A percentile compares a stretch with the other conserved stretches of the same genome.
Conservation (phyloP, 1,140 invertebrate genomes). For the Limonius californicus region DNA sequence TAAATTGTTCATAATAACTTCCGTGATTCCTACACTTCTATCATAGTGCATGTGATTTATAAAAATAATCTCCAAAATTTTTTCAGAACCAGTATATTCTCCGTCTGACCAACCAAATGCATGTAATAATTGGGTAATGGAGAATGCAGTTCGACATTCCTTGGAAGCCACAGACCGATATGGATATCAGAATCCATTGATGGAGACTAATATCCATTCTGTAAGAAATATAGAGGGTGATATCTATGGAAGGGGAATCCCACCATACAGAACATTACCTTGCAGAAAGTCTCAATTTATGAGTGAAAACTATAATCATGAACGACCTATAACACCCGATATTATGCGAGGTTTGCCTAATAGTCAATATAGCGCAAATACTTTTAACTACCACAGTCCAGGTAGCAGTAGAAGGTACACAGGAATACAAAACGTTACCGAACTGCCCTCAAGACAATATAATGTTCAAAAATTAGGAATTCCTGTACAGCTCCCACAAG, state of each 20-base stretch:
- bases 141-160: constrained; percentile 12
- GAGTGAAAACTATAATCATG: constrained; percentile 31
- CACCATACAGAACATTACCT: constrained; percentile 42
- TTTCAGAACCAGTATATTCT: constrained; percentile 43
- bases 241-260: background rate
- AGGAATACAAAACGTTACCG: constrained; percentile 12
- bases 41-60: no score
- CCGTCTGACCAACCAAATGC: constrained; percentile 24
- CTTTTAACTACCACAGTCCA: background rate
- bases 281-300: constrained; percentile 27
- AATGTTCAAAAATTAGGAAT: constrained; percentile 35
- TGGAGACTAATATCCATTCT: background rate
- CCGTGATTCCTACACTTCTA: no score
- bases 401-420: constrained; percentile 17
- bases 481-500: constrained; percentile 36
- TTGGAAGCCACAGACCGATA: constrained; percentile 5
- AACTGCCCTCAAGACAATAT: constrained; percentile 12
- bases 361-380: constrained; percentile 1
- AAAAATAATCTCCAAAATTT: constrained; percentile 4
- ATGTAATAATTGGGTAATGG: background rate
- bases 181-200: constrained; percentile 1
- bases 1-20: no score
- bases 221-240: background rate
- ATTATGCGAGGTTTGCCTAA: constrained; percentile 51
- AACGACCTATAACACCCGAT: constrained; percentile 56